Conservation (phyloP, 1,140 invertebrate genomes). For the Papilio machaon region DNA sequence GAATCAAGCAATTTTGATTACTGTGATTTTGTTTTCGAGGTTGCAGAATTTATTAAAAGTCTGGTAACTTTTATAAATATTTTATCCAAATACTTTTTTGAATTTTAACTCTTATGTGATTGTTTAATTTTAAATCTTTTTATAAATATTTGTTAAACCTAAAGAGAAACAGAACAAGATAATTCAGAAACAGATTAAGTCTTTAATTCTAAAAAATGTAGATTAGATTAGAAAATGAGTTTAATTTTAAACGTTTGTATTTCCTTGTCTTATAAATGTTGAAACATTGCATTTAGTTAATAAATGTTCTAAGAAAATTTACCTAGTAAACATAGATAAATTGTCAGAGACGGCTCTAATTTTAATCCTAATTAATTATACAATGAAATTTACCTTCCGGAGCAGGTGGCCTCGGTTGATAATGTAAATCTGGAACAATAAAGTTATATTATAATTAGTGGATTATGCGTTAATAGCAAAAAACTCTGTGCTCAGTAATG, state of each 20-base stretch:
- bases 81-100: slow-evolving; percentile 11
- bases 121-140: neutral
- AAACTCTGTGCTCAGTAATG: neutral
- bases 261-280: neutral
- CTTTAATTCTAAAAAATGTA: too few relatives aligned
- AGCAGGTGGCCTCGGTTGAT: slow-evolving; percentile 75
- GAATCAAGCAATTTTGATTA: slow-evolving; percentile 14
- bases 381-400: slow-evolving; percentile 67
- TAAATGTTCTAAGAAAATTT: slow-evolving; percentile 36
- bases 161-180: too few relatives aligned
- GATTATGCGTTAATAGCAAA: slow-evolving; percentile 17
- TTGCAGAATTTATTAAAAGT: neutral
- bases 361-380: slow-evolving; percentile 40
- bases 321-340: slow-evolving; percentile 33
- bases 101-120: neutral
- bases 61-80: slow-evolving; percentile 12
- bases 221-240: neutral
- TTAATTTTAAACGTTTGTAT: neutral
- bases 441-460: slow-evolving; percentile 39
- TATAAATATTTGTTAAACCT: neutral
- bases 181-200: too few relatives aligned
- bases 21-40: slow-evolving; percentile 12
- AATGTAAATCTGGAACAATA: slow-evolving; percentile 80
- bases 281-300: slow-evolving; percentile 13
- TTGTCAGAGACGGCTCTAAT: slow-evolving; percentile 28